Evolutionary conservation across 2,113 vertebrate species (phyloP).

Genomic region (Xyrauchen texanus): DNA sequence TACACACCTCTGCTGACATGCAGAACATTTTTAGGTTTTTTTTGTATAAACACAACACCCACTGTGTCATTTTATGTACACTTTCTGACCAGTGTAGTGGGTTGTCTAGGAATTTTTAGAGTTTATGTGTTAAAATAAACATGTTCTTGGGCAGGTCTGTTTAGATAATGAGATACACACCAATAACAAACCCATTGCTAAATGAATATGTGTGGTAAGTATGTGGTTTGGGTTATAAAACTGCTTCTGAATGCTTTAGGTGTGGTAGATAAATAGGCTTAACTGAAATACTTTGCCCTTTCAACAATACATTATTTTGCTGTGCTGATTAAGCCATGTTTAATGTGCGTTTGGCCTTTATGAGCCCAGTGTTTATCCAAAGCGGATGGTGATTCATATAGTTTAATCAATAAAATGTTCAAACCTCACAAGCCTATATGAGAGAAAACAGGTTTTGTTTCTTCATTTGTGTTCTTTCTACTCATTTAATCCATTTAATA

Average conservation of each 20-base stretch:
- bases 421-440: too few relatives aligned
- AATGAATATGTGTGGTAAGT: constrained; percentile 32
- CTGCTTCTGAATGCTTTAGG: constrained; percentile 10
- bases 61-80: constrained; percentile 34
- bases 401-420: too few relatives aligned
- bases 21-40: not conserved
- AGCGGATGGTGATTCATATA: too few relatives aligned
- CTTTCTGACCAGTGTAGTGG: constrained; percentile 30
- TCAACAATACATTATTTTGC: not conserved
- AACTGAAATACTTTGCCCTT: constrained; percentile 11
- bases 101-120: constrained; percentile 26
- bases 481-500: too few relatives aligned
- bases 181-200: constrained; percentile 8
- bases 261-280: constrained; percentile 14
- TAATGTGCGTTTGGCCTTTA: not conserved
- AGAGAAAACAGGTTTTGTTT: too few relatives aligned
- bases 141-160: not conserved
- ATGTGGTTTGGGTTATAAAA: not conserved
- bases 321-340: not conserved
- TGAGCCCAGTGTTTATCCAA: too few relatives aligned
- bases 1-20: not conserved
- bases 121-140: constrained; percentile 25
- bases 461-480: too few relatives aligned
- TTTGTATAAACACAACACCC: constrained; percentile 14
- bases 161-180: not conserved